Base-by-base conservation (phyloP, 2,888 invertebrate genomes). In the Nemotelus pantherinus region DNA sequence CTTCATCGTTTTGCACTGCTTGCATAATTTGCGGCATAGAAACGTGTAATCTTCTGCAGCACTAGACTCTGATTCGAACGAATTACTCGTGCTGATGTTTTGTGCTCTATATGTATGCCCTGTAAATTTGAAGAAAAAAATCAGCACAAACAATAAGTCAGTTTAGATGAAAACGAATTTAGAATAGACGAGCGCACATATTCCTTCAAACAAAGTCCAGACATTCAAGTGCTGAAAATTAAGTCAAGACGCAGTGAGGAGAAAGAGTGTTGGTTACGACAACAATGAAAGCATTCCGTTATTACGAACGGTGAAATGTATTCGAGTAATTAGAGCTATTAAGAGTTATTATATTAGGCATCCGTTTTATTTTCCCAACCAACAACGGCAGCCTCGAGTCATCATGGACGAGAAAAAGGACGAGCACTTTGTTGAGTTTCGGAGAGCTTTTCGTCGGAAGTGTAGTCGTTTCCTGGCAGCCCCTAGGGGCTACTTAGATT, bases 51-150 rank as follows among this genome's bases (percentile, higher is more conserved):
- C 88, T 93, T 94, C 88, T 96, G 96, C 84, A 96, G 91, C 80
- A 96, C 96, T 82, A 96, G 90, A 86, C 95, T 95, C 88, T 96
- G 95, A 90, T 96, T 96, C 87, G 95, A 95, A 87, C 95, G 93
- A 85, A 96, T 95, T 83, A 96, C 93, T 80, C 95, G 91, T 76
- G 95, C 94, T 67, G 94, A 93, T 83, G 94, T 93, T 88, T 96
- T 96, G 89, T 96, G 95, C 82, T 92, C 93, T 83, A 96, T 88
- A 80, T 93, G 89, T 75, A 92, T 89, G 80, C 93, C 94, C 95
- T 95, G 90, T 48, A 89, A 89, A 83, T 81, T 82, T 63, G 81
- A 58, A 55, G 47, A 2, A 45, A 65, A 45, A 44, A 65, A 63
- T 63, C 41, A 63, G 58, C 53, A 10, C 10, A 53, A 53, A 10